These are phyloP conservation scores for Bombus waltoni DNA, from an alignment of 1,140 invertebrate genomes.

Conservation along the genomic window DNA sequence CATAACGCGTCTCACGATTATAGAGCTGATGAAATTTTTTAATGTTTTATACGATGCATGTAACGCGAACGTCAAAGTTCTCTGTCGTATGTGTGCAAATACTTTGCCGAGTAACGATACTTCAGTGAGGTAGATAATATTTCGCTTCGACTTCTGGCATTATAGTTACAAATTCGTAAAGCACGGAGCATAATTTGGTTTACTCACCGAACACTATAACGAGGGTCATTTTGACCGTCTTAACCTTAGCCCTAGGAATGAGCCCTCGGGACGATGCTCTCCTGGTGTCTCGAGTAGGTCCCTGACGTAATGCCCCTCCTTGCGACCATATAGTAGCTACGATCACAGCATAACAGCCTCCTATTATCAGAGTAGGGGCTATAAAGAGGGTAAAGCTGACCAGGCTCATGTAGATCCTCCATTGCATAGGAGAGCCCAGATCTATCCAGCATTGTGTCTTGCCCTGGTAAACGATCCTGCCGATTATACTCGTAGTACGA, in stretches of 20 bases:
- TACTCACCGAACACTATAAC: constrained; percentile 95
- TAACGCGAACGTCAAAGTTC: too few relatives aligned
- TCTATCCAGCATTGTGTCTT: constrained; percentile 96
- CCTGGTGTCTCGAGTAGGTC: constrained; percentile 82
- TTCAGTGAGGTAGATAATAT: background rate
- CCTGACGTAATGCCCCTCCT: constrained; percentile 82
- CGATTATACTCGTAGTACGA: constrained; percentile 41
- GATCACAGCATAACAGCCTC: constrained; percentile 95
- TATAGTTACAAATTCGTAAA: background rate
- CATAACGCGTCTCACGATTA: too few relatives aligned
- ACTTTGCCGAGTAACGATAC: background rate
- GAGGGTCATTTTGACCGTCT: constrained; percentile 98
- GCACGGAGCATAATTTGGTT: background rate
- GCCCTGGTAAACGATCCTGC: constrained; percentile 81
- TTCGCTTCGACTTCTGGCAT: background rate
- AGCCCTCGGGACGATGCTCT: constrained; percentile 92
- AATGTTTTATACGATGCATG: too few relatives aligned
- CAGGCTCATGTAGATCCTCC: constrained; percentile 95
- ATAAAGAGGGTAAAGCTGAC: constrained; percentile 93
- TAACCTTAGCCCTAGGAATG: constrained; percentile 96
- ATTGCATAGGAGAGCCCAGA: constrained; percentile 87
- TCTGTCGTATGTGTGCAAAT: background rate
- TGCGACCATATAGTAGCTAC: constrained; percentile 96
- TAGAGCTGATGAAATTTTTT: too few relatives aligned
- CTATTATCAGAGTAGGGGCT: constrained; percentile 94